Conservation (phyloP, 2,888 invertebrate species). For the Hermaeophaga mercurialis region DNA sequence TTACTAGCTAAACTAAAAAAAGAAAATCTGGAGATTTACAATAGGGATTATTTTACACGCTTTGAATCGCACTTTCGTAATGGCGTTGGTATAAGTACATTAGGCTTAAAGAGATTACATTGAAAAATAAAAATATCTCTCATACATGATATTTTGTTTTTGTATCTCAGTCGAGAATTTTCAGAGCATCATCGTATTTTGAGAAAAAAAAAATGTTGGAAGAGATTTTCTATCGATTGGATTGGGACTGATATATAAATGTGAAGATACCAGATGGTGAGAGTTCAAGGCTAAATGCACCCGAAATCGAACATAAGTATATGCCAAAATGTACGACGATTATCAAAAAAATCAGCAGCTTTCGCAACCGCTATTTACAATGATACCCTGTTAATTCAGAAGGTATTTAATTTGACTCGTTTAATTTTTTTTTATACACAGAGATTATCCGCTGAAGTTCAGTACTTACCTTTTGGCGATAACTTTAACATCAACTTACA, state of each 20-base stretch:
- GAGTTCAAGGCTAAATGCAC: constrained; percentile 41
- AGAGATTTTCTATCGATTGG: too few relatives aligned
- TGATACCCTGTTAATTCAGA: constrained; percentile 17
- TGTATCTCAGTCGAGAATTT: too few relatives aligned
- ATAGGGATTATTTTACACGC: too few relatives aligned
- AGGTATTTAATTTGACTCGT: constrained; percentile 1
- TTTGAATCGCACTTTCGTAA: too few relatives aligned
- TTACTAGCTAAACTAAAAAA: too few relatives aligned
- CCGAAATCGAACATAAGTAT: constrained; percentile 35
- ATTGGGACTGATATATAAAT: constrained; percentile 9
- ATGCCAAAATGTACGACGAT: constrained; percentile 15
- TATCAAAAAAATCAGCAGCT: not conserved
- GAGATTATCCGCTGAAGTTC: not conserved
- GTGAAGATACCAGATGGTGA: constrained; percentile 2
- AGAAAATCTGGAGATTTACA: too few relatives aligned
- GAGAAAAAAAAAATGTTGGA: too few relatives aligned
- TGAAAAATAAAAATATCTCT: too few relatives aligned
- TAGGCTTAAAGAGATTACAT: too few relatives aligned
- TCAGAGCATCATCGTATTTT: too few relatives aligned
- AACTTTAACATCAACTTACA: constrained; percentile 18
- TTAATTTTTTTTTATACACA: not conserved
- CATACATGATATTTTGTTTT: too few relatives aligned
- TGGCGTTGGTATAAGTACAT: too few relatives aligned
- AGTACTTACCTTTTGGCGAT: constrained; percentile 16
- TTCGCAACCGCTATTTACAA: not conserved